Conservation (phyloP, 64 coral and sea anemone genomes). For the Orbicella faveolata region DNA sequence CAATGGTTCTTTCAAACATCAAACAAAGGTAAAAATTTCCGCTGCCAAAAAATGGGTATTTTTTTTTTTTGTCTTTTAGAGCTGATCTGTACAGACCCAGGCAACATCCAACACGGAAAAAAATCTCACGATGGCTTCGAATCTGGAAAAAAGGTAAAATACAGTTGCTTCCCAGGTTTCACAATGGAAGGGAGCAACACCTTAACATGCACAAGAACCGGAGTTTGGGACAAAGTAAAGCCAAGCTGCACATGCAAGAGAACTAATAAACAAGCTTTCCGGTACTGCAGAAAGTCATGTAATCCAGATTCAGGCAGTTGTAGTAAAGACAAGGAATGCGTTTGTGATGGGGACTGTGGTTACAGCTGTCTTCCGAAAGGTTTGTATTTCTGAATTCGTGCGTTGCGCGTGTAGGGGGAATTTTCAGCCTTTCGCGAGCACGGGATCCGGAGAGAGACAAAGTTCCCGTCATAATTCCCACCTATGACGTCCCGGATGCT, state of each 20-base stretch:
- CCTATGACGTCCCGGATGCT: too few species aligned
- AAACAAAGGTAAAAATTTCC: too few species aligned
- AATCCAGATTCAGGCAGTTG: background rate
- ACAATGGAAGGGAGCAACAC: constrained; percentile 11
- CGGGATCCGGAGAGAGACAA: too few species aligned
- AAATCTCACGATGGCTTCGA: constrained; percentile 32
- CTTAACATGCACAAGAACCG: constrained; percentile 11
- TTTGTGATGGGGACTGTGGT: constrained; percentile 91
- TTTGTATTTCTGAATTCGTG: background rate
- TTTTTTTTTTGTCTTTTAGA: background rate
- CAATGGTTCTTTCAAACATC: too few species aligned
- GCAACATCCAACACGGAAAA: constrained; percentile 3
- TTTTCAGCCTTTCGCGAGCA: too few species aligned
- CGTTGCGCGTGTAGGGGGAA: too few species aligned
- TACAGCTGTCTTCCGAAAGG: constrained; percentile 61
- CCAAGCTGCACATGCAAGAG: constrained; percentile 47
- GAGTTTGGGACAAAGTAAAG: constrained; percentile 1
- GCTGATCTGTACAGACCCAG: constrained; percentile 30
- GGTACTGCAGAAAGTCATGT: constrained; percentile 1
- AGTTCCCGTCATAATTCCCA: too few species aligned
- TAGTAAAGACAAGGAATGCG: constrained; percentile 32
- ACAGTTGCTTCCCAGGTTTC: constrained; percentile 35
- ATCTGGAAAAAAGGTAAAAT: constrained; percentile 20
- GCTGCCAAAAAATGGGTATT: too few species aligned
- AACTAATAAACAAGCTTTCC: constrained; percentile 33